These are phyloP conservation scores for Hoplias malabaricus DNA, from an alignment of 2,113 vertebrate genomes.

Conservation along the genomic window DNA sequence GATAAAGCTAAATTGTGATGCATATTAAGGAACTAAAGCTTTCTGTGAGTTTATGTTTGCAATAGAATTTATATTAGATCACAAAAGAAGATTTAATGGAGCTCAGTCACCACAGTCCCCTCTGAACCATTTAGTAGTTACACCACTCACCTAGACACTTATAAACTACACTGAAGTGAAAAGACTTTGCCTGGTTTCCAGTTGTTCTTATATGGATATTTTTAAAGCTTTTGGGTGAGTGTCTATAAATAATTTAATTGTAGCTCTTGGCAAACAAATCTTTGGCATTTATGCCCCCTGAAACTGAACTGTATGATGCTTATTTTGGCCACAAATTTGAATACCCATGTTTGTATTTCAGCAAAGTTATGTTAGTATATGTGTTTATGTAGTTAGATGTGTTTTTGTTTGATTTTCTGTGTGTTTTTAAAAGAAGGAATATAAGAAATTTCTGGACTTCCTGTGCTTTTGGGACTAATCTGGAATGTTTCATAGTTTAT, in stretches of 20 bases:
- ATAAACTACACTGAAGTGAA: background rate
- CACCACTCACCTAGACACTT: no score
- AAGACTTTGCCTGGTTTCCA: background rate
- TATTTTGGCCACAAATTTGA: background rate
- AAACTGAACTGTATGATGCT: background rate
- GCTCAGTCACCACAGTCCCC: no score
- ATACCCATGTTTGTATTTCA: background rate
- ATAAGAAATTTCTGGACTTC: no score
- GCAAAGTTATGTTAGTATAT: background rate
- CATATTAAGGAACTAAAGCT: no score
- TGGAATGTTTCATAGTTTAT: background rate
- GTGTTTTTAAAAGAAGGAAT: background rate
- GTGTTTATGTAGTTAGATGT: background rate
- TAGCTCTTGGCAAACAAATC: constrained; percentile 3
- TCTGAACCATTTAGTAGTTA: no score
- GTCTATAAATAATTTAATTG: background rate
- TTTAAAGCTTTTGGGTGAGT: background rate
- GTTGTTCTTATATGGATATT: background rate
- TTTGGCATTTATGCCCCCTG: background rate
- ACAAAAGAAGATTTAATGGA: no score
- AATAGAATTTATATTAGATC: no score
- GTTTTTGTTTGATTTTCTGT: background rate
- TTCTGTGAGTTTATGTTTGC: no score
- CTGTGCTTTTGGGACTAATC: no score
- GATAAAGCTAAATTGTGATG: no score